phyloP scores from a whole-genome alignment of 1,140 invertebrate species.

The Zophobas atratus region DNA sequence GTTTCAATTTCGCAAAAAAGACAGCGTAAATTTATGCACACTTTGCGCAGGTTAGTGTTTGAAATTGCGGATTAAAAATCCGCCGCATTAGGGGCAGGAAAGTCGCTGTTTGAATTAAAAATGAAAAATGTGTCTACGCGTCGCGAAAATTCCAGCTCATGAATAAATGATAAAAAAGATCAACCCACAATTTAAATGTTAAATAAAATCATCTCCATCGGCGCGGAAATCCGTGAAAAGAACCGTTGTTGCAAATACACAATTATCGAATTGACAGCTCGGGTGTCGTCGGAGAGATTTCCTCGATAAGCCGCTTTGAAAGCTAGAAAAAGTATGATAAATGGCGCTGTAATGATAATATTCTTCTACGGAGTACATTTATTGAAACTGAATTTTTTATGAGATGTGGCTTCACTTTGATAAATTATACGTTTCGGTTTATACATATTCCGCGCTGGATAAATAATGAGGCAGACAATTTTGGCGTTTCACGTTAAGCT shows the following conservation, averaged over 20 bases:
- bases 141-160: too few relatives aligned
- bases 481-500: neutral
- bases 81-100: too few relatives aligned
- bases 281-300: constrained; percentile 18
- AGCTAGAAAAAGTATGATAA: constrained; percentile 36
- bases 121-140: too few relatives aligned
- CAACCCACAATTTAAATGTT: neutral
- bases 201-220: neutral
- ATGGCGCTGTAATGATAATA: constrained; percentile 35
- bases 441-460: constrained; percentile 7
- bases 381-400: constrained; percentile 41
- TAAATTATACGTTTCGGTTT: constrained; percentile 19
- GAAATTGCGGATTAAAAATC: too few relatives aligned
- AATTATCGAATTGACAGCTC: constrained; percentile 38
- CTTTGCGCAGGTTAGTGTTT: too few relatives aligned
- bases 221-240: constrained; percentile 12
- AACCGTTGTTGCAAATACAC: constrained; percentile 23
- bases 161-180: too few relatives aligned
- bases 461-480: constrained; percentile 14
- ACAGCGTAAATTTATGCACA: too few relatives aligned
- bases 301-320: constrained; percentile 29
- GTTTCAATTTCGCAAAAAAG: too few relatives aligned
- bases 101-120: too few relatives aligned
- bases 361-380: constrained; percentile 31
- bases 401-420: constrained; percentile 1